Evolutionary conservation across 2,888 invertebrate species (phyloP), one percentile per base, ranked within the genome.

Genomic region (Calliopum simillimum): DNA sequence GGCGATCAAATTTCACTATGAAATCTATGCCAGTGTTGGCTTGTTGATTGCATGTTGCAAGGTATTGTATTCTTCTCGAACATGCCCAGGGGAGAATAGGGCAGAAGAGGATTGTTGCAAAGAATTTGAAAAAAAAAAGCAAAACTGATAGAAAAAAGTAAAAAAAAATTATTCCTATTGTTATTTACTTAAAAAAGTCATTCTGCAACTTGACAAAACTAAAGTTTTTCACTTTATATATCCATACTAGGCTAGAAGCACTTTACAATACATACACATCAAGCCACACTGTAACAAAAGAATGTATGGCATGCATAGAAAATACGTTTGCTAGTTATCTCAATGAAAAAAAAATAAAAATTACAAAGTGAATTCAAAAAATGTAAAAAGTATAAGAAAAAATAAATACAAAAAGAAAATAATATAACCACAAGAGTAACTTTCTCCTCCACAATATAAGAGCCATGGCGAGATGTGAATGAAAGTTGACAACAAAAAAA

Each of bases 401-500:
- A 61, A 44, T 41, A 25, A 12, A 58, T 46, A 33, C 47, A 51
- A 67, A n/a, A 33, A 46, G 41, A 58, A 67, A 67, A 58, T 67
- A 59, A 59, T 49, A 33, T 58, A 58, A 6, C n/a, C 44, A 16
- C 66, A 56, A 46, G 44, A n/a, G n/a, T 23, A 25, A 16, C 46
- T 19, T 12, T 12, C n/a, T 23, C 25, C 53, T 21, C 13, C 6
- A 51, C 51, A 41, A 56, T 33, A 46, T 19, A 33, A 33, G 6
- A 33, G 33, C 33, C 33, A 33, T 8, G 8, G 8, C 33, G 4
- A 64, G 49, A 53, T 64, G 64, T 64, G 46, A 61, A 61, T 58
- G 67, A 67, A 67, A 67, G 67, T 67, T 67, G 47, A 67, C 67
- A 59, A 59, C 49, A 67, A 47, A n/a, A 53, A 33, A 33, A 33